Conservation (phyloP, 2,797 vertebrate species). For the Etheostoma nigrum region DNA sequence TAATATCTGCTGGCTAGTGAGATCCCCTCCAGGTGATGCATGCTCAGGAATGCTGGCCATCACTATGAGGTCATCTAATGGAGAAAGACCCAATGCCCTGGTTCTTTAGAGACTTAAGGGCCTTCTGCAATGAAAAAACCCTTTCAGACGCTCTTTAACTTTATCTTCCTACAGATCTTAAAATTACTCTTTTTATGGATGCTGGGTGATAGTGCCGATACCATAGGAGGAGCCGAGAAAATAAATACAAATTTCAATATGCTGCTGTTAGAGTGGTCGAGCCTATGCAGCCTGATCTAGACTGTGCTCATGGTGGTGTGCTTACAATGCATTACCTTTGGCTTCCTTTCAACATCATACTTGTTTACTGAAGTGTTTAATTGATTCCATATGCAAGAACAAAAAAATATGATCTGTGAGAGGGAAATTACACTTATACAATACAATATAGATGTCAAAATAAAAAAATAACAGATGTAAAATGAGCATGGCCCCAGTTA, state of each 20-base stretch:
- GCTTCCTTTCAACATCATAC: background rate
- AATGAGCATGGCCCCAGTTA: background rate
- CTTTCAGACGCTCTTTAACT: background rate
- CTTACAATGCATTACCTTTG: background rate
- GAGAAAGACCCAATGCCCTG: conserved; percentile 33
- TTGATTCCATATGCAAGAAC: conserved; percentile 50
- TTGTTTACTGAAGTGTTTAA: conserved; percentile 15
- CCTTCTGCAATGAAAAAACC: background rate
- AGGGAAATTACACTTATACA: conserved; percentile 29
- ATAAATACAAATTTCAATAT: background rate
- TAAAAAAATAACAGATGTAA: conserved; percentile 26
- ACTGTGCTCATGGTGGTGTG: background rate
- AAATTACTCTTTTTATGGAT: background rate
- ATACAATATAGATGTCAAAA: background rate
- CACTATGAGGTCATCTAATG: background rate
- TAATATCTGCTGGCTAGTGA: conserved; percentile 20
- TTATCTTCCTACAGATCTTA: background rate
- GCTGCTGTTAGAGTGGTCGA: background rate
- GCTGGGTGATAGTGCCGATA: background rate
- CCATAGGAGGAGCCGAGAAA: background rate
- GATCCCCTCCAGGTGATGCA: conserved; percentile 22
- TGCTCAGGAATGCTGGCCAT: conserved; percentile 3
- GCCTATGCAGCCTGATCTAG: background rate
- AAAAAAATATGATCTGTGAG: conserved; percentile 35
- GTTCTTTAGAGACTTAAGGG: conserved; percentile 33